Percentiles rank a stretch among this genome's conserved stretches.
Evolutionary conservation across 2,888 invertebrate species (phyloP).

Genomic region (Epiblema foenella): DNA sequence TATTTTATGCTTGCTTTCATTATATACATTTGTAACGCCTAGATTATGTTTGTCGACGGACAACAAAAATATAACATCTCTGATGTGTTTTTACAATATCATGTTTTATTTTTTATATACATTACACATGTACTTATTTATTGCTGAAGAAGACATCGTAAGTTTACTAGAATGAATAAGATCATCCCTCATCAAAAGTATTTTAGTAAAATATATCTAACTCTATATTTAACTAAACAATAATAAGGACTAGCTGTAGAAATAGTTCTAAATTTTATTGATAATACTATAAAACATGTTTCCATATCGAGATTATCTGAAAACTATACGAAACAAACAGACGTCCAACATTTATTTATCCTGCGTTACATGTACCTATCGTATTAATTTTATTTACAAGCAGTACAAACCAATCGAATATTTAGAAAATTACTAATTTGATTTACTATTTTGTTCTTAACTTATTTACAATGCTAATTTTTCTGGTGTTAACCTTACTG

Average conservation of each 20-base stretch:
- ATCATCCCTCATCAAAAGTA: slow-evolving; percentile 65
- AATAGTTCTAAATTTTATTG: slow-evolving; percentile 73
- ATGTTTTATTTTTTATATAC: slow-evolving; percentile 74
- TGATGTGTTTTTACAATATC: slow-evolving; percentile 76
- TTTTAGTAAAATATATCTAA: slow-evolving; percentile 74
- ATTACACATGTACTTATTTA: slow-evolving; percentile 76
- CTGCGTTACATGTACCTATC: slow-evolving; percentile 54
- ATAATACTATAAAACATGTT: slow-evolving; percentile 61
- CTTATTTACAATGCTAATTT: slow-evolving; percentile 80
- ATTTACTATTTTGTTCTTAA: slow-evolving; percentile 72
- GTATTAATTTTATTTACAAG: slow-evolving; percentile 73
- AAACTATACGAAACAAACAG: slow-evolving; percentile 52
- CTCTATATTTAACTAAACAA: slow-evolving; percentile 73
- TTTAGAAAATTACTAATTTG: slow-evolving; percentile 67
- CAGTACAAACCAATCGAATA: slow-evolving; percentile 67
- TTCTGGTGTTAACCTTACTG: slow-evolving; percentile 85
- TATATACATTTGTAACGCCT: slow-evolving; percentile 60
- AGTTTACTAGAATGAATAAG: slow-evolving; percentile 69
- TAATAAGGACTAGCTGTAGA: slow-evolving; percentile 82
- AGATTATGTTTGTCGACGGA: slow-evolving; percentile 68
- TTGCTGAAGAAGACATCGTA: slow-evolving; percentile 80
- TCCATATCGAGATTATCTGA: slow-evolving; percentile 53
- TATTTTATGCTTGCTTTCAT: slow-evolving; percentile 29
- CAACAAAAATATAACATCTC: slow-evolving; percentile 82
- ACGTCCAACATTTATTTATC: slow-evolving; percentile 52